Percentiles rank a stretch among this genome's conserved stretches.
These are phyloP conservation scores for Chinchilla lanigera DNA, from an alignment of 2,113 vertebrate species.

Conservation along the genomic window DNA sequence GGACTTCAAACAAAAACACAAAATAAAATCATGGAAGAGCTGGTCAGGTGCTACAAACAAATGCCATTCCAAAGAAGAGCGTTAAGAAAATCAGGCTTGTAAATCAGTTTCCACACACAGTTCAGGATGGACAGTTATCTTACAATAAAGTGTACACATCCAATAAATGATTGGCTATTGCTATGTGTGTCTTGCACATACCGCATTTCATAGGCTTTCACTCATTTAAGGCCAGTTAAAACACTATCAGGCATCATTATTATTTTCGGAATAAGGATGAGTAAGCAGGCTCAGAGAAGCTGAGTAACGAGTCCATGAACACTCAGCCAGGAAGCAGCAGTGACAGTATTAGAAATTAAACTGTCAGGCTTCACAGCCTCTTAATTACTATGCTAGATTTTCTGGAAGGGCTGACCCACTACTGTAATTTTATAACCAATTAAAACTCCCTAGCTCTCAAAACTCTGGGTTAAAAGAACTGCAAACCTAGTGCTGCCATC, in stretches of 20 bases:
- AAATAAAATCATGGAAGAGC: neutral
- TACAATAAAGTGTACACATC: neutral
- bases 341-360: neutral
- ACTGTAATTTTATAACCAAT: neutral
- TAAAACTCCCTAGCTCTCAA: neutral
- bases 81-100: neutral
- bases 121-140: neutral
- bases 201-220: constrained; percentile 2
- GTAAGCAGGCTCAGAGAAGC: neutral
- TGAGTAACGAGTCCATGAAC: constrained; percentile 4
- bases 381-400: neutral
- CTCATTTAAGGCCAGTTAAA: constrained; percentile 40
- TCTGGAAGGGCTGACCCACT: neutral
- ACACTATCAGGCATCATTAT: neutral
- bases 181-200: neutral
- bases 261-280: constrained; percentile 37
- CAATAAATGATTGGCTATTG: neutral
- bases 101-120: neutral
- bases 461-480: neutral
- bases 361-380: neutral
- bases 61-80: neutral
- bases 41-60: neutral
- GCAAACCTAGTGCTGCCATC: neutral
- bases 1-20: constrained; percentile 32
- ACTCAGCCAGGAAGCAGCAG: neutral